Base-by-base conservation (phyloP, 2,888 invertebrate genomes). In the Harpagoxenus sublaevis region DNA sequence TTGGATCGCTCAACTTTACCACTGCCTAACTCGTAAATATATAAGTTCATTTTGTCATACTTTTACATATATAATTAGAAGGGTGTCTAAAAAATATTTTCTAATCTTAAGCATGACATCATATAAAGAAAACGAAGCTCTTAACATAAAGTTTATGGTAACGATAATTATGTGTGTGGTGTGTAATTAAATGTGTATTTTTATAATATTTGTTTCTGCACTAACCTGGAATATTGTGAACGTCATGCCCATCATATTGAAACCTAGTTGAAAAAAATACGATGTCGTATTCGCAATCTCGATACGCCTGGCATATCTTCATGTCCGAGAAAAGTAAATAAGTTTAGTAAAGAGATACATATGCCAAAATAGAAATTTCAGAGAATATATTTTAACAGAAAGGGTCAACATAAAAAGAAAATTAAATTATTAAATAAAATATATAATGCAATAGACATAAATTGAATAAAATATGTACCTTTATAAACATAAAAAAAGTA, bases 191-290 rank as follows among this genome's bases (percentile, higher is more conserved):
- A 3, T 1, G 6, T n/a, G 1, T 15, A 1, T 65, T 10, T 39
- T 28, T 18, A 55, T 51, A 28, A 5, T 48, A 9, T 48, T 66
- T 10, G 2, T 18, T 18, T 35, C 9, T 23, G 6, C 23, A 84
- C 88, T 65, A 10, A 93, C 93, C 89, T 93, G 93, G 23, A 90
- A 93, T 55, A 90, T 90, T 1, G 92, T 92, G 71, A 93, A 93
- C 73, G 90, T 93, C 57, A 93, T 84, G 35, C 91, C 89, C 15
- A 92, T 35, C 90, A 92, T 89, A 68, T 90, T 91, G 12, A 92
- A 79, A 39, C 90, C 90, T 55, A 93, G 51, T 88, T 92, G 92
- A 55, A 92, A 83, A 53, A 92, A 89, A 31, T 90, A 87, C 8
- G 92, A 91, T 31, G 86, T 81, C 35, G 91, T 88, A 57, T 91